Evolutionary conservation across 1,140 invertebrate genomes (phyloP), one percentile per base, ranked within the genome.

Genomic region (Anastatus disparis): DNA sequence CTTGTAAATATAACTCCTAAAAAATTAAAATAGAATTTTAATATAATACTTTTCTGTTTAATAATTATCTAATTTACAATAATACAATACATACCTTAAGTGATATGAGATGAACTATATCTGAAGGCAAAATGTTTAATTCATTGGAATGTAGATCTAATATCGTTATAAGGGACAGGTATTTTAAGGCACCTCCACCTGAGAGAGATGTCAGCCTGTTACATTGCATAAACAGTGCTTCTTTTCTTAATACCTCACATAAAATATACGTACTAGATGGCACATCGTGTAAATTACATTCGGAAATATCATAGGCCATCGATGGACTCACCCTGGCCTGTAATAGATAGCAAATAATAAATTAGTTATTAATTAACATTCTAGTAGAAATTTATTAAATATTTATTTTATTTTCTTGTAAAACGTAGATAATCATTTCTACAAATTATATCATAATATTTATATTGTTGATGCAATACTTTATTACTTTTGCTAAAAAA

Each of bases 171-270:
- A 89, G 81, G 71, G 85, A 87, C 65, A 94, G 86, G 84, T 94
- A 92, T 71, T 86, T 86, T 75, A 94, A 83, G 75, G 88, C 87
- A 62, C 92, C 93, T 74, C 92, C 92, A 75, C 89, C 89, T 72
- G 88, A 87, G n/a, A 94, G 81, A 50, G 90, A 89, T 63, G 87
- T 86, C 66, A 94, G 82, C 61, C 87, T 86, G 84, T 94, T 94
- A 67, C 88, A 85, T 70, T 92, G 84, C 70, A 94, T 84, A 77
- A 89, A 86, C 55, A 93, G 82, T 48, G 85, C 83, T 74, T 91
- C 89, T 85, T 95, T 95, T 63, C 91, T 88, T 75, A 93, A 91
- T 46, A 94, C 91, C 82, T 91, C 91, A 81, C 93, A 94, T 40
- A 93, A 84, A 2, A 91, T 90, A 85, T 90, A 94, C 70, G 93